Base-by-base conservation (phyloP, 2,888 invertebrate genomes). In the Anarsia innoxiella region DNA sequence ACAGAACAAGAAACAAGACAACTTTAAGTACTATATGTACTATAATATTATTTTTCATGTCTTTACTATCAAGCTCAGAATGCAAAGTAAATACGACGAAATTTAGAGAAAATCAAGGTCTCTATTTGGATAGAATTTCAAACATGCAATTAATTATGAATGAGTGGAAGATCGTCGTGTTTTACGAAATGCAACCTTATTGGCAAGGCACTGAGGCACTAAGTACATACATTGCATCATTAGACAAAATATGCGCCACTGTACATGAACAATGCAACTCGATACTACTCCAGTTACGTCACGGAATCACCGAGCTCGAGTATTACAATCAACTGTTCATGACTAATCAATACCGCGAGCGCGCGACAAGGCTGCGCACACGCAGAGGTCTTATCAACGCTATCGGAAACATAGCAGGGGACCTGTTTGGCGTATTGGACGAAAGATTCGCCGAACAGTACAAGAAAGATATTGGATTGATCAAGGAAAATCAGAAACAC, bases 401-500 rank as follows among this genome's bases (percentile, higher is more conserved):
- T 12, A 23, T 47, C 25, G 47, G 47, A 8, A 36, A 45, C 31
- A 6, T 48, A 1, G 44, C 44, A 2, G 30, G 41, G 16, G 41
- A 31, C 8, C 14, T 44, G 11, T 44, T 48, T 38, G 47, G 47
- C 8, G 38, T 47, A 29, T 14, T 47, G 5, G 47, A 47, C 19
- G 40, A 43, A n/a, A 25, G 37, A 12, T 44, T 45, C 35, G 48
- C 48, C 2, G 36, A 40, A 31, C 35, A 46, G 31, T 44, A 44
- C 16, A 9, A 37, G 27, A 37, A 32, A 19, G 44, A 42, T 14
- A 43, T 43, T 2, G 19, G 25, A 6, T 14, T 37, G 2, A 16
- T 46, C n/a, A 16, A 23, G 23, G 12, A 11, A 10, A 47, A 47
- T 19, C 26, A 49, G 31, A 33, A 49, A 12, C 42, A 49, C 12